A percentile compares a stretch with the other conserved stretches of the same genome.
Conservation (phyloP, 2,888 invertebrate genomes). For the Lycocerus yunnanus region DNA sequence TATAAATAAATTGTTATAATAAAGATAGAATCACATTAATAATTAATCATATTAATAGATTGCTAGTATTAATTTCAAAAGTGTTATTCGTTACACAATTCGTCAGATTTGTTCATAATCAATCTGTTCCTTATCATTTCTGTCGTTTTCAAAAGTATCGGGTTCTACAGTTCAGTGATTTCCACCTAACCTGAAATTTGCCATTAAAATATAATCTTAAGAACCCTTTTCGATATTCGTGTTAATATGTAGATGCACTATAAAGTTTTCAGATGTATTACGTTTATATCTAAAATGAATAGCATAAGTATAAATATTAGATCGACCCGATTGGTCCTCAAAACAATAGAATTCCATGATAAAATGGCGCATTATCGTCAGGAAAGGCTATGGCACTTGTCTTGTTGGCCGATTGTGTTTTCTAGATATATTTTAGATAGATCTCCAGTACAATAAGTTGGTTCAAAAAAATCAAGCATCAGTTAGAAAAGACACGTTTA, state of each 20-base stretch:
- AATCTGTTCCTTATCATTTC: not conserved
- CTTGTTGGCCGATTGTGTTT: too few species aligned
- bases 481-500: too few species aligned
- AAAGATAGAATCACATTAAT: too few species aligned
- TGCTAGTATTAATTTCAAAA: not conserved
- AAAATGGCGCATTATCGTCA: too few species aligned
- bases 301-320: too few species aligned
- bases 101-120: not conserved
- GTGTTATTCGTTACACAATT: not conserved
- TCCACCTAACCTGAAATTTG: not conserved
- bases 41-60: not conserved
- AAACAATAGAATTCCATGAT: too few species aligned
- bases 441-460: too few species aligned
- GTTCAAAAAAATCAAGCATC: too few species aligned
- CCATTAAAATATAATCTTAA: not conserved
- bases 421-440: too few species aligned
- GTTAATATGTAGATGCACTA: not conserved
- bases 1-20: too few species aligned
- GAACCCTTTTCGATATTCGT: not conserved
- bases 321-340: too few species aligned
- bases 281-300: not conserved
- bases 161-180: not conserved
- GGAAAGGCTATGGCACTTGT: too few species aligned
- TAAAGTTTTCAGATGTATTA: not conserved
- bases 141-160: not conserved